Conservation (phyloP, 1,140 invertebrate species). For the Orchestia grillus region DNA sequence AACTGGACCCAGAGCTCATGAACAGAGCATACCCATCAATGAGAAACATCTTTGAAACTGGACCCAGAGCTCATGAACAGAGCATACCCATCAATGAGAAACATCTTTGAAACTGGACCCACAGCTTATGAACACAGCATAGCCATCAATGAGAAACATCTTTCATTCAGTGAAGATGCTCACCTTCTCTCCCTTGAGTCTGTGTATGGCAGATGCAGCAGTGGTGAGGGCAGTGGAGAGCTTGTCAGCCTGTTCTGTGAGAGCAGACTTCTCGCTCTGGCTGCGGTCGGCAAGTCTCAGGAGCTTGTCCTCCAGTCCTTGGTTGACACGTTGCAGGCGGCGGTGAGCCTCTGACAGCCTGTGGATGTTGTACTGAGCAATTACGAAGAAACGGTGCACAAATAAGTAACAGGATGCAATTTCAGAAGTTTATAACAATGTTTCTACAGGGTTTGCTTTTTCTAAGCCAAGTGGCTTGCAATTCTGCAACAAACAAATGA, state of each 20-base stretch:
- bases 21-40: too few relatives aligned
- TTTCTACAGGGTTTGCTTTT: too few relatives aligned
- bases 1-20: too few relatives aligned
- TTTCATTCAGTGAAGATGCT: not conserved
- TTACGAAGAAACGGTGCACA: not conserved
- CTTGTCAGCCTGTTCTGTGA: conserved; percentile 89
- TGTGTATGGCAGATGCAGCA: conserved; percentile 65
- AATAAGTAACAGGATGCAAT: not conserved
- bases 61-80: not conserved
- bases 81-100: not conserved
- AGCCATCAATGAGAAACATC: not conserved
- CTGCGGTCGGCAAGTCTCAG: conserved; percentile 92
- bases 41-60: not conserved
- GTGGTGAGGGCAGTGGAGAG: conserved; percentile 82
- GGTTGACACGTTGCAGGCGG: conserved; percentile 94
- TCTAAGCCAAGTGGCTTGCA: too few relatives aligned
- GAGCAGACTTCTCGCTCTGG: conserved; percentile 88
- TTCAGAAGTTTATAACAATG: too few relatives aligned
- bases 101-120: not conserved
- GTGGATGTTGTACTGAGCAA: not conserved
- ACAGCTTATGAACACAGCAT: not conserved
- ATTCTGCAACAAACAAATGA: too few relatives aligned
- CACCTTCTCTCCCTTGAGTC: conserved; percentile 66
- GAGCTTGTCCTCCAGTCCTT: conserved; percentile 94
- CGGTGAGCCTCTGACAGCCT: conserved; percentile 93